A percentile compares a stretch with the other conserved stretches of the same genome.
These are phyloP conservation scores for Ceyx margarethae DNA, from an alignment of 2,113 vertebrate genomes.

Conservation along the genomic window DNA sequence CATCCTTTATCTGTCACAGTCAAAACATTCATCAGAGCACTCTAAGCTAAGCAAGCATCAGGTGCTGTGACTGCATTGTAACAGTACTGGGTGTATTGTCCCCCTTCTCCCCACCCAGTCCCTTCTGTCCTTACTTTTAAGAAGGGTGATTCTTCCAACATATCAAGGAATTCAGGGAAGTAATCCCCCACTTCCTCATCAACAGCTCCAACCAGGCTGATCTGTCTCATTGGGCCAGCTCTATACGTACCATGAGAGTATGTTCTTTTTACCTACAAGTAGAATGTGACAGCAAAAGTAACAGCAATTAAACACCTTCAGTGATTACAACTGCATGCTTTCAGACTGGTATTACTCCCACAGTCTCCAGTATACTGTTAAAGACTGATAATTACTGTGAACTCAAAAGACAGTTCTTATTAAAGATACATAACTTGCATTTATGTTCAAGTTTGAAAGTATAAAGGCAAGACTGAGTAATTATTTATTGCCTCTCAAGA, in stretches of 20 bases:
- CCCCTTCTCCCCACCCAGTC: constrained; percentile 26
- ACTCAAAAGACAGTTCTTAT: background rate
- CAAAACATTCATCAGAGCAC: background rate
- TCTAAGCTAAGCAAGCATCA: background rate
- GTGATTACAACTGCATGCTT: background rate
- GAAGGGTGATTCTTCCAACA: constrained; percentile 95
- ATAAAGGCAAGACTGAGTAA: background rate
- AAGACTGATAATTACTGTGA: background rate
- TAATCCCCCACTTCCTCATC: constrained; percentile 98
- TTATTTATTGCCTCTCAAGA: background rate
- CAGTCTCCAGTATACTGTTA: background rate
- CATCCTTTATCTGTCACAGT: background rate
- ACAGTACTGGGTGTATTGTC: background rate
- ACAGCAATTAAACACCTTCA: background rate
- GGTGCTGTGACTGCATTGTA: background rate
- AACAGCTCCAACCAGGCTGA: constrained; percentile 97
- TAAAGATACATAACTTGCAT: background rate
- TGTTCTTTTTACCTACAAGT: constrained; percentile 90
- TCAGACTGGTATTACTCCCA: background rate
- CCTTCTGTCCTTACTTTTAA: constrained; percentile 86
- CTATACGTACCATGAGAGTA: constrained; percentile 97
- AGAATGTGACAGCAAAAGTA: constrained; percentile 31
- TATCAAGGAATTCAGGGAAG: constrained; percentile 95
- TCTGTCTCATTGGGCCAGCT: constrained; percentile 96
- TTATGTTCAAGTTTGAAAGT: background rate